Evolutionary conservation across 2,888 invertebrate species (phyloP), one percentile per base, ranked within the genome.

Genomic region (Cybosia mesomella): DNA sequence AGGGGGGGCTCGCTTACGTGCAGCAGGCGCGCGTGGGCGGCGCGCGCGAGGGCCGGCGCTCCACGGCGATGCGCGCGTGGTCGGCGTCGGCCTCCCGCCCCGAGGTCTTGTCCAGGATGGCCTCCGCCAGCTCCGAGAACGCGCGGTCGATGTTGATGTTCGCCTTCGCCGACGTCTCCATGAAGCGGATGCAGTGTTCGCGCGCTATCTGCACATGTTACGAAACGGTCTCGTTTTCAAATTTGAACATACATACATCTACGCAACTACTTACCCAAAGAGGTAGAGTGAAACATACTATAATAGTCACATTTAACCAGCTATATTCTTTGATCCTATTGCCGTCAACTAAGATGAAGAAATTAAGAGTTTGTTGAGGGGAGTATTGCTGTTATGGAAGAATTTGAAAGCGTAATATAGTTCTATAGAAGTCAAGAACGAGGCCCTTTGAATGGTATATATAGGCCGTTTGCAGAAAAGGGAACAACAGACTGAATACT

Each of bases 81-180:
- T 94, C 94, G 32, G 91, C 97, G 91, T 98, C 98, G 53, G 97
- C 96, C 77, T 97, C 97, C 90, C 98, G 98, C 72, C 97, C 96
- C 69, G 98, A 96, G 75, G 98, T 97, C 96, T 99, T 99, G 94
- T 98, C 98, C 86, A 99, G 96, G 93, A 99, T 98, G 85, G 98
- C 98, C 95, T 98, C 98, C 66, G 99, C 98, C 90, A 99, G 95
- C 95, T 99, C 98, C 87, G 97, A 97, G 95, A 99, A 99, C 71
- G 99, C 99, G 89, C 97, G 97, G 89, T 99, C 99, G 87, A 99
- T 99, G 95, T 99, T 99, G 87, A 98, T 98, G 94, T 99, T 98
- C 68, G 98, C 97, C 95, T 99, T 99, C 74, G 99, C 99, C 76
- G 99, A 99, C 70, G 99, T 99, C 96, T 99, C 99, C 97, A 99